Percentiles rank a stretch among this genome's conserved stretches.
These are phyloP conservation scores for Wiebesia pumilae DNA, from an alignment of 1,140 invertebrate genomes.

Conservation along the genomic window DNA sequence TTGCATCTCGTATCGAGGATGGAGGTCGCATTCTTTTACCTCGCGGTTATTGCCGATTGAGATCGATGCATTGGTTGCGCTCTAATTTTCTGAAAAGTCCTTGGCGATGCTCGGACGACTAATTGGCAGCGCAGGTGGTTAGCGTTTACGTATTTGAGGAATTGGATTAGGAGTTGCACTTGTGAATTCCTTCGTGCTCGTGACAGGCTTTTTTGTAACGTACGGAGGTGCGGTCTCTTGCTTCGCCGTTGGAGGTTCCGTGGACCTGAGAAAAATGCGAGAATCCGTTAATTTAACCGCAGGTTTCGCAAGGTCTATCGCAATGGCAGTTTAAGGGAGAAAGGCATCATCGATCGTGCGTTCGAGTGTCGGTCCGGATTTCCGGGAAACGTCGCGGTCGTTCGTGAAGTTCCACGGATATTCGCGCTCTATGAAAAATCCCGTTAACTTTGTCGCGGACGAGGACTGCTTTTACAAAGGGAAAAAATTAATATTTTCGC, in stretches of 20 bases:
- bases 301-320: neutral
- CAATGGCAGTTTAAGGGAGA: neutral
- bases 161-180: neutral
- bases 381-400: neutral
- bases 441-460: too few species aligned
- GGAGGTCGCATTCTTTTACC: neutral
- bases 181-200: neutral
- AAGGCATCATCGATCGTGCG: neutral
- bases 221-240: neutral
- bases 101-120: neutral
- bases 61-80: conserved; percentile 6
- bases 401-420: too few species aligned
- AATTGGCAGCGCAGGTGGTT: neutral
- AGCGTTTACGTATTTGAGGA: neutral
- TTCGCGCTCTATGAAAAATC: too few species aligned
- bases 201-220: too few species aligned
- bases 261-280: neutral
- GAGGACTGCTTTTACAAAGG: too few species aligned
- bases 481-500: too few species aligned
- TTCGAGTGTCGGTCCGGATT: neutral
- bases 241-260: neutral
- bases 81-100: neutral
- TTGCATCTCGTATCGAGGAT: neutral
- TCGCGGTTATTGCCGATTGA: neutral
- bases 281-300: too few species aligned